These are phyloP conservation scores for Ciconia nigra DNA, from an alignment of 2,797 vertebrate species.

Conservation along the genomic window DNA sequence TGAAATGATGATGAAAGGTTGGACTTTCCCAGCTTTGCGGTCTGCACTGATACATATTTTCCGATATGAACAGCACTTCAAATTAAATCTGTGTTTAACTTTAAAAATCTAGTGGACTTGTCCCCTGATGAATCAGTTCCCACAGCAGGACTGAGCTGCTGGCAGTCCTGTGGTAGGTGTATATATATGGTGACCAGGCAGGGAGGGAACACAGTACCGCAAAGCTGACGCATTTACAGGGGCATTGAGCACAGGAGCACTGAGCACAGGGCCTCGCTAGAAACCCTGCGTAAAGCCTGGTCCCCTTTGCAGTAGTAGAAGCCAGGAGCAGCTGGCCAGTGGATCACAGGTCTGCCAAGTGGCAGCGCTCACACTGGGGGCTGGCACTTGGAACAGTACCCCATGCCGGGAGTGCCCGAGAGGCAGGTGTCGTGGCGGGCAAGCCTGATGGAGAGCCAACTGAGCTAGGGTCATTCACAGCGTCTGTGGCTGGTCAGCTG, in stretches of 20 bases:
- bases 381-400: not conserved
- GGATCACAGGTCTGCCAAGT: not conserved
- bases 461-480: not conserved
- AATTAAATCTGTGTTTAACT: not conserved
- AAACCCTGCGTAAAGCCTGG: not conserved
- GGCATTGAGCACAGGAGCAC: not conserved
- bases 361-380: accelerated
- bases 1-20: not conserved
- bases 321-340: not conserved
- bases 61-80: not conserved
- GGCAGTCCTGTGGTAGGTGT: not conserved
- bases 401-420: not conserved
- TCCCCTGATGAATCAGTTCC: not conserved
- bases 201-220: not conserved
- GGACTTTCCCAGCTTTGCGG: not conserved
- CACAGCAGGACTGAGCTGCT: not conserved
- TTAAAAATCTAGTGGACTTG: not conserved
- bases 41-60: not conserved
- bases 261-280: not conserved
- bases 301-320: not conserved
- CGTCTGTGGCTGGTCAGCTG: not conserved
- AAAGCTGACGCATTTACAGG: accelerated
- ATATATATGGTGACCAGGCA: not conserved
- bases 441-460: not conserved
- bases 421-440: not conserved